These are phyloP conservation scores for Listrodromus nycthemerus DNA, from an alignment of 2,888 invertebrate species.

Conservation along the genomic window DNA sequence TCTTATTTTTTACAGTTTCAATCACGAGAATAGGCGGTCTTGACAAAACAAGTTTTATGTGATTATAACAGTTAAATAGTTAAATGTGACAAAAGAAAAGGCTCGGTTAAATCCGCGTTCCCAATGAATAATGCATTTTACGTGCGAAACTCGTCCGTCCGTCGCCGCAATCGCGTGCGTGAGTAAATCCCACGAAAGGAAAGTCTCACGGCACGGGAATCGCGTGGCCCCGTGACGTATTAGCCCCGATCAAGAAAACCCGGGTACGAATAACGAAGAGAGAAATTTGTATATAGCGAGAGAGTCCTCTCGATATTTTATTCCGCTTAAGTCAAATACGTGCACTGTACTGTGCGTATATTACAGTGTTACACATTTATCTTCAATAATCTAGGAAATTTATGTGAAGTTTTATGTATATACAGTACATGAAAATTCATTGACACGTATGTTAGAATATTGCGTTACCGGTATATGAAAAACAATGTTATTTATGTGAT, in stretches of 20 bases:
- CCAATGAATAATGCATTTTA: slow-evolving; percentile 65
- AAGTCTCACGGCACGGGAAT: slow-evolving; percentile 68
- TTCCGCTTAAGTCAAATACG: too few relatives aligned
- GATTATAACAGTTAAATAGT: background rate
- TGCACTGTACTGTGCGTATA: too few relatives aligned
- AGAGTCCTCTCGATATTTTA: too few relatives aligned
- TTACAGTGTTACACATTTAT: too few relatives aligned
- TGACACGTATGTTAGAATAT: too few relatives aligned
- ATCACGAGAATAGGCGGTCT: background rate
- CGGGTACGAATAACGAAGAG: slow-evolving; percentile 11
- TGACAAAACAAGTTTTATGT: background rate
- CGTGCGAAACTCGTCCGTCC: slow-evolving; percentile 69
- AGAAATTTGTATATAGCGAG: slow-evolving; percentile 25
- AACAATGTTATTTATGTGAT: too few relatives aligned
- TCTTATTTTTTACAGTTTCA: background rate
- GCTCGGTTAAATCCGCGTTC: slow-evolving; percentile 7
- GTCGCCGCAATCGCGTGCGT: slow-evolving; percentile 41
- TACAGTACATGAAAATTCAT: too few relatives aligned
- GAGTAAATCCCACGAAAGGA: slow-evolving; percentile 69
- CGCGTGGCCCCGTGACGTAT: slow-evolving; percentile 67
- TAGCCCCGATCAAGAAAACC: slow-evolving; percentile 61
- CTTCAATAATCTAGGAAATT: too few relatives aligned
- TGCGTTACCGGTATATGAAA: too few relatives aligned
- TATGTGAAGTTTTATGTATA: too few relatives aligned
- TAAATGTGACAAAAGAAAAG: slow-evolving; percentile 23